Base-by-base conservation (phyloP, 2,888 invertebrate species). In the Cheilosia soror region DNA sequence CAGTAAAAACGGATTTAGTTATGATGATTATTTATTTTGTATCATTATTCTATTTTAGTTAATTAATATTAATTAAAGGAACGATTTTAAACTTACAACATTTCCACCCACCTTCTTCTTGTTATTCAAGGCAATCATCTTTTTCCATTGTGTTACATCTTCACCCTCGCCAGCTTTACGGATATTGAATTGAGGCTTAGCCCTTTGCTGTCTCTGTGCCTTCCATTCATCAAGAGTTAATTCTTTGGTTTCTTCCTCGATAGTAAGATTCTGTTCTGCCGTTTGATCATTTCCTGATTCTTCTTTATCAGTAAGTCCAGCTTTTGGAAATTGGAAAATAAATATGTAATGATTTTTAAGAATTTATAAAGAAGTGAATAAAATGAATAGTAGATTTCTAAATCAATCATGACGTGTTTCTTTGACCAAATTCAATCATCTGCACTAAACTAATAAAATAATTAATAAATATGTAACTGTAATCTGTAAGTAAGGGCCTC, bases 161-260 rank as follows among this genome's bases (percentile, higher is more conserved):
- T 97, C 98, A 53, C 98, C 98, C 93, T 98, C 98, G 33, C 98
- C 98, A 71, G 98, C 97, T 93, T 98, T 98, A 76, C 98, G 96
- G 90, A 98, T 93, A 92, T 98, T 98, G 92, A 96, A 98, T 89
- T 96, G 96, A 63, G 98, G 97, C 92, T 97, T 96, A 83, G 95
- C 94, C 88, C 97, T 95, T 90, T 95, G 94, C 71, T 94, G 95
- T 90, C 96, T 96, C 89, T 96, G 93, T 77, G 97, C 97, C 93
- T 97, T 97, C 95, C 97, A 98, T 94, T 98, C 98, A 91, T 98
- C 98, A 89, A 98, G 93, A 44, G 98, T 98, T 92, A 98, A 94
- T 93, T 96, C 97, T 90, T 96, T 96, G 63, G 96, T 95, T 92
- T 96, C 96, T 88, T 97, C 97, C 68, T 93, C 94, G 0, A 93